phyloP scores from a whole-genome alignment of 2,888 invertebrate genomes.

The Parochlus steinenii region DNA sequence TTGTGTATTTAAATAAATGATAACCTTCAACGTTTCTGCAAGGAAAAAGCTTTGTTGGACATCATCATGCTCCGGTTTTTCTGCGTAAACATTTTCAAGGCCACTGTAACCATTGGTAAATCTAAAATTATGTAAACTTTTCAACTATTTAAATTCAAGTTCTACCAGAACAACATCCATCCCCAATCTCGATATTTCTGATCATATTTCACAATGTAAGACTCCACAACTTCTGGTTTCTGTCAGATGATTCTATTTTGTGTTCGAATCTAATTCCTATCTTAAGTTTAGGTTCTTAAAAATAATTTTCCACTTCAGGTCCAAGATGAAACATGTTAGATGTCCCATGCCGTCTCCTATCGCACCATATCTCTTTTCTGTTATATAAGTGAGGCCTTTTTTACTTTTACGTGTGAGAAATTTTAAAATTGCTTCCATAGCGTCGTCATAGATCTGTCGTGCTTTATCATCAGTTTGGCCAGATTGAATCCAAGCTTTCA shows the following conservation, averaged over 20 bases:
- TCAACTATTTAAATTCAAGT: no score
- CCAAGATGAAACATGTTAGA: conserved; percentile 81
- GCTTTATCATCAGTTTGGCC: conserved; percentile 68
- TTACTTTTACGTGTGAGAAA: conserved; percentile 70
- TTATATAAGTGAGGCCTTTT: conserved; percentile 52
- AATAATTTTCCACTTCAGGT: conserved; percentile 80
- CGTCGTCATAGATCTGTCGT: conserved; percentile 83
- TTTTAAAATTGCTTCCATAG: conserved; percentile 70
- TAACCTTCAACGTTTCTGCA: conserved; percentile 93
- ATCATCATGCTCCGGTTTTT: conserved; percentile 77
- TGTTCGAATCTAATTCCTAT: conserved; percentile 55
- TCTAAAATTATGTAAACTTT: no score
- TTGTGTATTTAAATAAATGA: conserved; percentile 11
- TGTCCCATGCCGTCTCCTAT: conserved; percentile 72
- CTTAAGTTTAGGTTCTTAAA: conserved; percentile 83
- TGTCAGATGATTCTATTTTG: conserved; percentile 39
- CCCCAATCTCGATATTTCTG: conserved; percentile 97
- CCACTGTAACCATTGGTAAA: conserved; percentile 88
- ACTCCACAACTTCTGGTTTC: conserved; percentile 80
- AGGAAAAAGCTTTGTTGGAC: conserved; percentile 99
- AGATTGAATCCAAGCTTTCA: conserved; percentile 83
- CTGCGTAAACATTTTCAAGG: conserved; percentile 81
- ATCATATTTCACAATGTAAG: conserved; percentile 88
- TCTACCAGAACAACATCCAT: no score
- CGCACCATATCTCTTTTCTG: conserved; percentile 55